phyloP scores from a whole-genome alignment of 2,797 vertebrate genomes.

The Coilia nasus region DNA sequence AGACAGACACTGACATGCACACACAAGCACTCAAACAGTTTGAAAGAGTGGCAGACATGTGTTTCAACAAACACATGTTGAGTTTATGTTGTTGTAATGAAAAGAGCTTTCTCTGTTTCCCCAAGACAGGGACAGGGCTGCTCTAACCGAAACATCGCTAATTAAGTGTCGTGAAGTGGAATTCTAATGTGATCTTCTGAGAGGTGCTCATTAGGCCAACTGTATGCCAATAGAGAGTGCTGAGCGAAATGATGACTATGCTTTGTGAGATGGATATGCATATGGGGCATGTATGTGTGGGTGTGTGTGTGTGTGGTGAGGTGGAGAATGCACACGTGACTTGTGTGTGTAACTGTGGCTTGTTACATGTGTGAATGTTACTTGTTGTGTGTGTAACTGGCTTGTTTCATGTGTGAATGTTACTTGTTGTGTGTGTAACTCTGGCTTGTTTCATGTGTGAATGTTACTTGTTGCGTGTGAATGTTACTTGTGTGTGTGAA shows the following conservation, averaged over 20 bases:
- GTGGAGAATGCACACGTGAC: no score
- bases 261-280: constrained; percentile 48
- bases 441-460: no score
- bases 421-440: no score
- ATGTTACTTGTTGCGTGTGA: no score
- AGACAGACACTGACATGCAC: constrained; percentile 50
- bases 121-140: constrained; percentile 56
- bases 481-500: no score
- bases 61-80: constrained; percentile 65
- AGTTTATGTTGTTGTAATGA: constrained; percentile 68
- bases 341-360: no score
- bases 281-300: not conserved
- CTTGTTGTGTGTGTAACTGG: no score
- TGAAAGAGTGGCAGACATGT: not conserved
- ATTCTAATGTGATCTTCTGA: constrained; percentile 78
- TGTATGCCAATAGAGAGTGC: constrained; percentile 71
- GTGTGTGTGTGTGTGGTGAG: not conserved
- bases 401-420: no score
- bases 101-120: constrained; percentile 62
- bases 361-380: no score
- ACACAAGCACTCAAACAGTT: not conserved
- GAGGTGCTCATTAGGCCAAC: constrained; percentile 76
- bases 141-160: constrained; percentile 66
- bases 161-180: constrained; percentile 79
- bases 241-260: constrained; percentile 67